A percentile compares a stretch with the other conserved stretches of the same genome.
Conservation (phyloP, 2,797 vertebrate genomes). For the Platyrinchus mystaceus region DNA sequence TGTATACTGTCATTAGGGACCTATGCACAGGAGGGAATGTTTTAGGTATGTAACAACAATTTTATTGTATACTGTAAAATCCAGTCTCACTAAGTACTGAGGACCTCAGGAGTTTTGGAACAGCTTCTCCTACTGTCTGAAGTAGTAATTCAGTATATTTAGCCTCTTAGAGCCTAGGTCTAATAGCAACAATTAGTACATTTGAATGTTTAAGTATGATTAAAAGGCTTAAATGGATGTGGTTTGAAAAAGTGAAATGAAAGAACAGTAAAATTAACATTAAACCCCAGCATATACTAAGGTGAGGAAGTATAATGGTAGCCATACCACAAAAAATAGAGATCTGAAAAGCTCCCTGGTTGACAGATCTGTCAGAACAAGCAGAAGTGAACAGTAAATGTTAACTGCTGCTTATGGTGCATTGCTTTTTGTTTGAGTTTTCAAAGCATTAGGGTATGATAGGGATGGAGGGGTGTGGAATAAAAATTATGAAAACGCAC, state of each 20-base stretch:
- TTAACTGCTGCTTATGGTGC: not conserved
- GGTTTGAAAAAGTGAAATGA: conserved; percentile 28
- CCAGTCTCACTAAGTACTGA: not conserved
- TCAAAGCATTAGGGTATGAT: not conserved
- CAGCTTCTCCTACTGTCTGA: not conserved
- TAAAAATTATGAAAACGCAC: not conserved
- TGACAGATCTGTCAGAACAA: not conserved
- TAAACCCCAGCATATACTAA: not conserved
- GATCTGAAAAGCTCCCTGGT: conserved; percentile 8
- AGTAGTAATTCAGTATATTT: not conserved
- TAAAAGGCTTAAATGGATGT: not conserved
- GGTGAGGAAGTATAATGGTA: not conserved
- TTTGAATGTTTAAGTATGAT: not conserved
- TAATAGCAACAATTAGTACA: not conserved
- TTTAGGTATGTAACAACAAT: not conserved
- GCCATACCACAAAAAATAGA: not conserved
- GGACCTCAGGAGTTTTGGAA: conserved; percentile 2
- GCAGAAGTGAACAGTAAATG: not conserved
- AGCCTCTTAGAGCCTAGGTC: not conserved
- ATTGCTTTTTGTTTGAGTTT: not conserved
- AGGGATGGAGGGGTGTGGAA: not conserved
- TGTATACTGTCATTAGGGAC: not conserved
- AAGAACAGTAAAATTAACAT: not conserved
- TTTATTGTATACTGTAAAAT: not conserved
- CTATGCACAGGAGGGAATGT: not conserved